These are phyloP conservation scores for Coleophora flavipennella DNA, from an alignment of 2,888 invertebrate species.

Conservation along the genomic window DNA sequence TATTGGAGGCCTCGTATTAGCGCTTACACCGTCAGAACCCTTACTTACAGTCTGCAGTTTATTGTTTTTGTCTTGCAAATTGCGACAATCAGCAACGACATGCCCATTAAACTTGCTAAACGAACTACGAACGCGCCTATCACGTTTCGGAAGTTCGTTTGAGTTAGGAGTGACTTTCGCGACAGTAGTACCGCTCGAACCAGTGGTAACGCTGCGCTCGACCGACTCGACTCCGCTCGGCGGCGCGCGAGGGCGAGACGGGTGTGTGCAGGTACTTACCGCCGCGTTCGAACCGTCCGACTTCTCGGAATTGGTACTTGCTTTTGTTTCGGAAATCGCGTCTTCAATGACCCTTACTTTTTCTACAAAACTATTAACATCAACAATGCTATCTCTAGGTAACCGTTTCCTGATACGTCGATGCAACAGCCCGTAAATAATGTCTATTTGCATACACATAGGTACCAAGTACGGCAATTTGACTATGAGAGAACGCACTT, in stretches of 20 bases:
- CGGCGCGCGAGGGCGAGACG: too few species aligned
- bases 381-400: background rate
- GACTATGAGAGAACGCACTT: background rate
- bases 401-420: background rate
- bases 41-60: background rate
- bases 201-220: too few species aligned
- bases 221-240: too few species aligned
- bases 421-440: constrained; percentile 1
- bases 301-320: background rate
- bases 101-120: background rate
- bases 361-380: constrained; percentile 1
- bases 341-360: background rate
- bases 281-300: too few species aligned
- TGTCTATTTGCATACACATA: constrained; percentile 1
- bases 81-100: background rate
- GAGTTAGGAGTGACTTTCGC: too few species aligned
- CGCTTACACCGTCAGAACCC: background rate
- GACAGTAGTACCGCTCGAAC: too few species aligned
- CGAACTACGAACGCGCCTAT: background rate
- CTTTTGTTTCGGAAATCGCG: background rate
- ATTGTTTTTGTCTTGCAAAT: background rate
- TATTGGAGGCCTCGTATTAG: background rate
- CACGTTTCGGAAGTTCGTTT: too few species aligned
- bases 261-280: too few species aligned
- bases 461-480: too few species aligned